phyloP scores from a whole-genome alignment of 1,140 invertebrate species.

The Hydropsyche tenuis region DNA sequence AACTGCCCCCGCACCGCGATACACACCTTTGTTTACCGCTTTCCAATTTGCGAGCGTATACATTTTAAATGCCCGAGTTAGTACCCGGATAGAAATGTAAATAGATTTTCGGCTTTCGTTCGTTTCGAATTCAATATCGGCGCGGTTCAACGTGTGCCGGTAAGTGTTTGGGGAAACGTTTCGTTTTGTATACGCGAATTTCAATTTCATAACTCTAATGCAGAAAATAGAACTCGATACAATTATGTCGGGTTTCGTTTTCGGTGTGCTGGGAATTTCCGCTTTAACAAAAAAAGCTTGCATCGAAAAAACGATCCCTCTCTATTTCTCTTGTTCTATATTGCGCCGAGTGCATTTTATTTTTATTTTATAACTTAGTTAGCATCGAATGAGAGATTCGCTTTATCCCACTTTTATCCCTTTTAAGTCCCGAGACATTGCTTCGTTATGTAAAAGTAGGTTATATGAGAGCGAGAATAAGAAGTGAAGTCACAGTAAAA shows the following conservation, averaged over 20 bases:
- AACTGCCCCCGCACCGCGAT: not conserved
- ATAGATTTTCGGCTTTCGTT: too few species aligned
- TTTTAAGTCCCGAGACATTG: slow-evolving; percentile 20
- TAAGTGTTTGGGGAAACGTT: too few species aligned
- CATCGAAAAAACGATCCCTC: not conserved
- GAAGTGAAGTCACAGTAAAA: too few species aligned
- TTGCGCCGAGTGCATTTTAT: not conserved
- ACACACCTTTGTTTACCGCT: slow-evolving; percentile 6
- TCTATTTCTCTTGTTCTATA: not conserved
- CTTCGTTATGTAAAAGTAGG: slow-evolving; percentile 22
- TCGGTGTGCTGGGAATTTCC: not conserved
- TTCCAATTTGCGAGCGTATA: slow-evolving; percentile 2
- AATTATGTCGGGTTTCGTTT: not conserved
- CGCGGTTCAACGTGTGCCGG: too few species aligned
- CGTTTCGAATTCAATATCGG: too few species aligned
- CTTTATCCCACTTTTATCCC: slow-evolving; percentile 26
- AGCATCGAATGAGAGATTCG: slow-evolving; percentile 27
- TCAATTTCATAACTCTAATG: too few species aligned
- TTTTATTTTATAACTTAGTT: slow-evolving; percentile 23
- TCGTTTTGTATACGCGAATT: too few species aligned
- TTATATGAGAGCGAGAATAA: not conserved
- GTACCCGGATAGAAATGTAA: not conserved
- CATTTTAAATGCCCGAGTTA: not conserved
- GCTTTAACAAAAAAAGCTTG: not conserved
- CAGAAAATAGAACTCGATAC: not conserved